A percentile compares a stretch with the other conserved stretches of the same genome.
These are phyloP conservation scores for Drosophila histrio DNA, from an alignment of 2,888 invertebrate genomes.

Conservation along the genomic window DNA sequence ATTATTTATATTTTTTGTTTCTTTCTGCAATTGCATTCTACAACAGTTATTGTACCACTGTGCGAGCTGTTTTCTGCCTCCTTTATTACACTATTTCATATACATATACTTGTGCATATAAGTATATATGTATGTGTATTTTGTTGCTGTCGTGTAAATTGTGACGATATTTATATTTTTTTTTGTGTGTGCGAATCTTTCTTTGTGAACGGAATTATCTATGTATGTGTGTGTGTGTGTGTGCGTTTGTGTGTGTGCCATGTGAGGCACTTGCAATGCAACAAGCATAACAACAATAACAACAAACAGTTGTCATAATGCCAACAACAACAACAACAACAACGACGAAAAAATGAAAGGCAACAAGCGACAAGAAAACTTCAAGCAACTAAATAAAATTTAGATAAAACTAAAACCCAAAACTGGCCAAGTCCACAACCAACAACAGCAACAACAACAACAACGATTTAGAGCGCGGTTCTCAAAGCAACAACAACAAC, in stretches of 20 bases:
- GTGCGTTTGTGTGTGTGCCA: constrained; percentile 41
- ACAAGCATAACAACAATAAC: constrained; percentile 26
- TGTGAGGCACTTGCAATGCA: constrained; percentile 52
- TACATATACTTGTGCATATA: background rate
- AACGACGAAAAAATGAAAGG: constrained; percentile 64
- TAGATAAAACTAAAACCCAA: constrained; percentile 52
- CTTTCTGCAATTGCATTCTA: constrained; percentile 17
- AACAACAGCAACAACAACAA: constrained; percentile 19
- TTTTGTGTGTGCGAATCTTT: constrained; percentile 51
- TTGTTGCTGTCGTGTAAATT: constrained; percentile 47
- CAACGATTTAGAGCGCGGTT: constrained; percentile 38
- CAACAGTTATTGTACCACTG: constrained; percentile 54
- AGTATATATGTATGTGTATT: background rate
- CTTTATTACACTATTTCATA: constrained; percentile 50
- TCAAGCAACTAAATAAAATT: constrained; percentile 69
- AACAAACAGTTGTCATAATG: constrained; percentile 55
- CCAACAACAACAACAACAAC: constrained; percentile 28
- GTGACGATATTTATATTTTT: constrained; percentile 47
- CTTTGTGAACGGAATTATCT: constrained; percentile 63
- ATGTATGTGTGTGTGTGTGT: constrained; percentile 12
- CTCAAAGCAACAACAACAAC: constrained; percentile 29
- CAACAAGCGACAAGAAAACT: constrained; percentile 55
- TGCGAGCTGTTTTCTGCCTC: constrained; percentile 61
- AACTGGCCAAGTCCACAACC: constrained; percentile 27
- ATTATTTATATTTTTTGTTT: constrained; percentile 4